These are phyloP conservation scores for Helleia helle DNA, from an alignment of 2,888 invertebrate species.

Conservation along the genomic window DNA sequence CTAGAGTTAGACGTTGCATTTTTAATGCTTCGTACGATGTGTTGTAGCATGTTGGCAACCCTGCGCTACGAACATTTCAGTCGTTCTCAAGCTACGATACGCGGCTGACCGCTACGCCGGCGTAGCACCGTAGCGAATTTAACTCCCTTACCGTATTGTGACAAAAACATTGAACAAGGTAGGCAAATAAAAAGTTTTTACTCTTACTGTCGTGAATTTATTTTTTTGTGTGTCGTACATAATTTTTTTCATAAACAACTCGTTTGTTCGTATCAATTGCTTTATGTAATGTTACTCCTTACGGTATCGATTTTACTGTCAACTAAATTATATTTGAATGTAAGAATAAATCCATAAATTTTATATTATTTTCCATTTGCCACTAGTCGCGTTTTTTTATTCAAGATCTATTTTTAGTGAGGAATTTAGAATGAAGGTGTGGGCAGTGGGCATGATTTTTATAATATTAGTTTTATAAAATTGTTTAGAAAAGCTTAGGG, in stretches of 20 bases:
- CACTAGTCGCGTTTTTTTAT: neutral
- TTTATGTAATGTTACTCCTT: conserved; percentile 9
- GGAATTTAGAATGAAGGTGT: conserved; percentile 2
- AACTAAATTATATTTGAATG: conserved; percentile 6
- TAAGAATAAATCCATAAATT: neutral
- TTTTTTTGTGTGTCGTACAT: neutral
- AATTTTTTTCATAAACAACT: neutral
- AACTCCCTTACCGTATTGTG: conserved; percentile 24
- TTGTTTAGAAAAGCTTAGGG: too few relatives aligned
- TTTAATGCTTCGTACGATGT: too few relatives aligned
- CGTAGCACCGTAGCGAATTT: conserved; percentile 41
- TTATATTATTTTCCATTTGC: neutral
- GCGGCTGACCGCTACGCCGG: conserved; percentile 47
- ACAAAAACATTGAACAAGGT: conserved; percentile 21
- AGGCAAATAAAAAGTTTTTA: conserved; percentile 12
- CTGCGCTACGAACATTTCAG: conserved; percentile 48
- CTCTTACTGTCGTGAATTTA: conserved; percentile 1
- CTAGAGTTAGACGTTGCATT: too few relatives aligned
- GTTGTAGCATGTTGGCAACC: conserved; percentile 4
- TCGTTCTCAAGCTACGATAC: conserved; percentile 52
- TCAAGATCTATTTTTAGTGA: neutral
- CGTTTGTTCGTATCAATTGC: neutral
- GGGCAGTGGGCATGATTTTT: conserved; percentile 7
- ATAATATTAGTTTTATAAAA: conserved; percentile 6
- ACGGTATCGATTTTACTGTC: conserved; percentile 8